Base-by-base conservation (phyloP, 2,888 invertebrate genomes). In the Euclidia mi region DNA sequence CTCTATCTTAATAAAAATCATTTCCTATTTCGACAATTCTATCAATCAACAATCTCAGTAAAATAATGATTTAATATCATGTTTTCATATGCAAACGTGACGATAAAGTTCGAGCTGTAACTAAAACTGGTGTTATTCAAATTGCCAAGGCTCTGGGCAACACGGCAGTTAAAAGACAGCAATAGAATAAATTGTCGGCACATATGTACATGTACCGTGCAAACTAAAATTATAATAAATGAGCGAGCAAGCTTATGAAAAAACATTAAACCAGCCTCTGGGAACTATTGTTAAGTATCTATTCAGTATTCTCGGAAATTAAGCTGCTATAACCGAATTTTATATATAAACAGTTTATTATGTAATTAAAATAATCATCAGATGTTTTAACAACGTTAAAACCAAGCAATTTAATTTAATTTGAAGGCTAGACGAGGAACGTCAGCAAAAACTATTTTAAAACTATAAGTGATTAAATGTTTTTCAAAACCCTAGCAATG, bases 401-500 rank as follows among this genome's bases (percentile, higher is more conserved):
- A 52, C 25, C 41, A 20, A 63, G 32, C 38, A 58, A 68, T 56
- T 52, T 47, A 37, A 52, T 61, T 53, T 56, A 45, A 56, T 50
- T 58, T 35, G 37, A 18, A 49, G 51, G 41, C 40, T 37, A 35
- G 2, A 47, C 9, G 14, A 51, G 51, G 12, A 46, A 25, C 37
- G 15, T 29, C 37, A 28, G 52, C 60, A 73, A 73, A 71, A 70
- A 69, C 49, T 40, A 48, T 56, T 53, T 60, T 58, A 59, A 65
- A 70, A 70, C 17, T 29, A 51, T 50, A 63, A 61, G 53, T 57
- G 58, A 65, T 74, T 62, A 71, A 50, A 48, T 49, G 41, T 70
- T 66, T 66, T 76, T 78, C 70, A 56, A 48, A 55, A 56, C 29
- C 29, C 56, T 56, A 58, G 53, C 48, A 61, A 62, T 65, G 46